Evolutionary conservation across 1,140 invertebrate species (phyloP).

Genomic region (Gonatopus flavifemur): DNA sequence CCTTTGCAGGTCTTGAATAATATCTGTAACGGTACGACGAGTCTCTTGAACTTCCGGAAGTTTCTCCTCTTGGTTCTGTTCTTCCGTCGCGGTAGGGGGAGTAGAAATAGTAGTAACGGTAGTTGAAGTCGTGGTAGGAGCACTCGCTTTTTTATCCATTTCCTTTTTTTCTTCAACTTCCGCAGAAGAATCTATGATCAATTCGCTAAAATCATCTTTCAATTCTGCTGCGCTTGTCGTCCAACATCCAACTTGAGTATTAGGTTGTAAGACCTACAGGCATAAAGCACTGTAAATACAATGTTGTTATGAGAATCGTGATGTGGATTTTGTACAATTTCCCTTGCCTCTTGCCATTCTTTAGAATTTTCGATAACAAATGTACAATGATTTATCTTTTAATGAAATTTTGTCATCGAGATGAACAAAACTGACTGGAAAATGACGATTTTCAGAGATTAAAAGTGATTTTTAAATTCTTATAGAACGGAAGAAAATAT

Average conservation of each 20-base stretch:
- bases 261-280: constrained; percentile 50
- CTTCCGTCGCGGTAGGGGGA: too few species aligned
- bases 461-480: neutral
- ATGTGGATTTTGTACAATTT: neutral
- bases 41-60: constrained; percentile 49
- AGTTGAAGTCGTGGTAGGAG: too few species aligned
- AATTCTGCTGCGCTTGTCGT: constrained; percentile 38
- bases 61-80: constrained; percentile 37
- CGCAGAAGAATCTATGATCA: constrained; percentile 32
- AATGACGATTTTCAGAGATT: neutral
- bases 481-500: neutral
- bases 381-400: too few species aligned
- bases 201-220: constrained; percentile 42
- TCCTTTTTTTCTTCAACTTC: constrained; percentile 30
- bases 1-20: constrained; percentile 71
- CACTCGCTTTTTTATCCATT: constrained; percentile 32
- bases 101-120: too few species aligned
- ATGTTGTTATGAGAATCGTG: neutral
- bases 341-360: too few species aligned
- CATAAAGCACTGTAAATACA: constrained; percentile 1
- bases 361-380: too few species aligned
- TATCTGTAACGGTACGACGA: constrained; percentile 70
- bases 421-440: neutral
- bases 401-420: too few species aligned
- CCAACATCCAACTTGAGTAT: constrained; percentile 51